Conservation (phyloP, 1,140 invertebrate species). For the Drosophila neocordata region DNA sequence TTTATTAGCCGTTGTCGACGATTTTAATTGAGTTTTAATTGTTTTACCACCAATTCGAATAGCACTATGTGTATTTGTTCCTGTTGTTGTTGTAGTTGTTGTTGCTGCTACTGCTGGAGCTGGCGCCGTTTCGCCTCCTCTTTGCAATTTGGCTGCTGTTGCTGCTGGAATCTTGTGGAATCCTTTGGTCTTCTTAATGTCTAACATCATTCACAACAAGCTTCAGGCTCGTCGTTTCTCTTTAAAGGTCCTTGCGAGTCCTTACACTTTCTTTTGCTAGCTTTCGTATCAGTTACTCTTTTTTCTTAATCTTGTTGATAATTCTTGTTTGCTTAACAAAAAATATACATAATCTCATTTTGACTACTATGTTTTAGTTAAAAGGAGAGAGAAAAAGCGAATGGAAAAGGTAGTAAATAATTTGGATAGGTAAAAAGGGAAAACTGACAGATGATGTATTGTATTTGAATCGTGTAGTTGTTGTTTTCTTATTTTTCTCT, state of each 20-base stretch:
- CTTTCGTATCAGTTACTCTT: background rate
- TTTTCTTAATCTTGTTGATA: conserved; percentile 25
- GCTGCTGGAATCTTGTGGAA: conserved; percentile 73
- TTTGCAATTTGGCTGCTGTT: conserved; percentile 64
- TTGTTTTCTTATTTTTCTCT: conserved; percentile 6
- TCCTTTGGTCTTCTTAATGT: conserved; percentile 74
- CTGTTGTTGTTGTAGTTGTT: conserved; percentile 18
- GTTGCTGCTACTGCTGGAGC: conserved; percentile 13
- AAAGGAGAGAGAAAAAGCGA: conserved; percentile 2
- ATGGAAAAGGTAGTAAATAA: background rate
- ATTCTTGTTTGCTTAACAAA: conserved; percentile 12
- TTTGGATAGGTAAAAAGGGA: background rate
- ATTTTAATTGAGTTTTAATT: conserved; percentile 21
- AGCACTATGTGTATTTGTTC: conserved; percentile 8
- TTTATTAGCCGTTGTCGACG: conserved; percentile 1
- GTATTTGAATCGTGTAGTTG: background rate
- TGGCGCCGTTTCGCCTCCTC: conserved; percentile 27
- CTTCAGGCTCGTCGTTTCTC: conserved; percentile 23
- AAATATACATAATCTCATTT: conserved; percentile 8
- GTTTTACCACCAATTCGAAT: conserved; percentile 31
- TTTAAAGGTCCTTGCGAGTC: conserved; percentile 4
- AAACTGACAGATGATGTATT: background rate
- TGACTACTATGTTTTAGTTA: conserved; percentile 6
- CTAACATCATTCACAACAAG: conserved; percentile 74
- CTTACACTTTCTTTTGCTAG: conserved; percentile 4